Evolutionary conservation across 2,113 vertebrate species (phyloP), one percentile per base, ranked within the genome.

Genomic region (Ochotona curzoniae): DNA sequence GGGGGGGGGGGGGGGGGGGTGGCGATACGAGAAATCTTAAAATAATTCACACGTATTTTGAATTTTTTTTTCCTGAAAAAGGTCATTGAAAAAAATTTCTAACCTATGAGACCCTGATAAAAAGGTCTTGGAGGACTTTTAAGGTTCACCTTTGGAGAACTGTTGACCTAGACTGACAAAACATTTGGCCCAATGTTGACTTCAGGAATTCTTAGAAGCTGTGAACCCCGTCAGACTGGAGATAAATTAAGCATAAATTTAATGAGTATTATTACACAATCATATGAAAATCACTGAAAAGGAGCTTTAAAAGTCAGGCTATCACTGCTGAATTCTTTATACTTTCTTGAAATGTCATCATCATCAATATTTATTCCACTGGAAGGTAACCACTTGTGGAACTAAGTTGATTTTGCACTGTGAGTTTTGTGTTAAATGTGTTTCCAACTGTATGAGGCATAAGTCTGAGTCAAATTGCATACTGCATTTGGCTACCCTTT

Each of bases 271-370:
- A 82, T 78, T 88, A 30, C 1, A 30, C 28, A 63, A 71, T 51
- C 47, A 38, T 84, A 87, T 70, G 89, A 87, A 94, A 95, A 80
- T 66, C 73, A 63, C 30, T 93, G 82, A 66, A 60, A 78, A 84
- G 60, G 18, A 28, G 63, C 32, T 74, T 89, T 85, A 66, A 86
- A 76, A 69, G 28, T 23, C 60, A 81, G 35, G 73, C 32, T 44
- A 8, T 13, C 23, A 44, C n/a, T 96, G 79, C 47, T 63, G 57
- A 86, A n/a, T 57, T 80, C 57, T 81, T 91, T 28, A n/a, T 5
- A 30, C 26, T 83, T 76, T 60, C 5, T 28, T 69, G 14, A 25
- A 15, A 25, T 61, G 38, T 61, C 49, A 35, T 85, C 90, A 94
- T 26, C 32, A 11, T 60, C 13, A 25, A 10, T 80, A 25, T 95